A percentile compares a stretch with the other conserved stretches of the same genome.
phyloP scores from a whole-genome alignment of 1,140 invertebrate species.

The Nylanderia fulva region DNA sequence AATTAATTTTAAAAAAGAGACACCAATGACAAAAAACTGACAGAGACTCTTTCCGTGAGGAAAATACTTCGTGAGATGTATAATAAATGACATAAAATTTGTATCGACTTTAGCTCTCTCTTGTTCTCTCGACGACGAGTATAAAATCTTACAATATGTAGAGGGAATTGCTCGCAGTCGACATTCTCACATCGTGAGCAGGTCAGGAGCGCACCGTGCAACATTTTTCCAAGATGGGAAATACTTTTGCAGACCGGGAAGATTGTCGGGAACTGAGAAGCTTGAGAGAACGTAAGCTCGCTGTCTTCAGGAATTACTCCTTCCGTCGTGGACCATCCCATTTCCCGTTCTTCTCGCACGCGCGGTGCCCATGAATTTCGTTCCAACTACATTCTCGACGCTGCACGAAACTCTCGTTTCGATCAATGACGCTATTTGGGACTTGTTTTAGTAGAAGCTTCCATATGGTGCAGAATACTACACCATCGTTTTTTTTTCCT shows the following conservation, averaged over 20 bases:
- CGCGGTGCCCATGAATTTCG: conserved; percentile 26
- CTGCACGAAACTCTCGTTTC: conserved; percentile 32
- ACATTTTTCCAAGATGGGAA: conserved; percentile 61
- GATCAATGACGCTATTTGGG: conserved; percentile 49
- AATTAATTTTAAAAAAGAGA: conserved; percentile 22
- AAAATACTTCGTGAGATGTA: neutral
- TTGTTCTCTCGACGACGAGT: neutral
- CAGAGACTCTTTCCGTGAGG: neutral
- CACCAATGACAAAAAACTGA: neutral
- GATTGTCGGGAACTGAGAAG: conserved; percentile 59
- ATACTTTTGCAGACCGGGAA: conserved; percentile 37
- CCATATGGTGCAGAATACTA: conserved; percentile 15
- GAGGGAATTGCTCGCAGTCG: conserved; percentile 44
- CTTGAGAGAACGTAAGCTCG: conserved; percentile 59
- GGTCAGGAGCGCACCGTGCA: conserved; percentile 43
- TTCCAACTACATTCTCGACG: conserved; percentile 43
- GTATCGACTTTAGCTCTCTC: conserved; percentile 42
- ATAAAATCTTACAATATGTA: conserved; percentile 50
- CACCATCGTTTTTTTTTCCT: neutral
- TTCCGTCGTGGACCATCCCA: conserved; percentile 50
- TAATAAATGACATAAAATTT: conserved; percentile 57
- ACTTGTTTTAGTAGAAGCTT: conserved; percentile 39
- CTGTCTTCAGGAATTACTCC: conserved; percentile 61
- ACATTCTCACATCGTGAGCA: conserved; percentile 56
- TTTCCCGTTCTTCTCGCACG: conserved; percentile 51